A percentile compares a stretch with the other conserved stretches of the same genome.
Conservation (phyloP, 2,113 vertebrate species). For the human (Homo sapiens) region DNA sequence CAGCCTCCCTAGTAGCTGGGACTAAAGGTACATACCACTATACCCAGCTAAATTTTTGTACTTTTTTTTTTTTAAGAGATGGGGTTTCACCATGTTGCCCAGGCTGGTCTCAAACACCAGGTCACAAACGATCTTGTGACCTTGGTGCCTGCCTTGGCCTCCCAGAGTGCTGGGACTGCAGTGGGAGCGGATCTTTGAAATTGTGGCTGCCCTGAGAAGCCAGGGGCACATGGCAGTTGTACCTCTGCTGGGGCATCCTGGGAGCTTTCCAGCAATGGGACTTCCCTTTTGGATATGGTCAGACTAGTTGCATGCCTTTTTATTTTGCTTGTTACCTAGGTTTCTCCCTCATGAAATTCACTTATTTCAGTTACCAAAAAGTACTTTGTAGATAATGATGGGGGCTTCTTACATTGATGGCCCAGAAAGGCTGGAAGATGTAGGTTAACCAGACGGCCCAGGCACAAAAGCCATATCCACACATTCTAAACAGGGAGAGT, state of each 20-base stretch:
- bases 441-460: not conserved
- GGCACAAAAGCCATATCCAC: not conserved
- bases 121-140: no score
- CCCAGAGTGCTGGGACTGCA: no score
- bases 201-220: not conserved
- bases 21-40: no score
- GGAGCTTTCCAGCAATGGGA: not conserved
- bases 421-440: not conserved
- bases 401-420: not conserved
- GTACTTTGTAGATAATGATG: not conserved
- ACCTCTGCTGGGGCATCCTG: not conserved
- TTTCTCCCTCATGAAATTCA: not conserved
- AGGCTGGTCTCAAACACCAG: no score
- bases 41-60: no score
- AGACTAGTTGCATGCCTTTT: not conserved
- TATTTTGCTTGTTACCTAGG: not conserved
- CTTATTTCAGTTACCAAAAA: not conserved
- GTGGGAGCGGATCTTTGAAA: not conserved
- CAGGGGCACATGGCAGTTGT: not conserved
- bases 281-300: not conserved
- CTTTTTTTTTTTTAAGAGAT: no score
- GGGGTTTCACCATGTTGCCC: no score
- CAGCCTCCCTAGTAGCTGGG: no score
- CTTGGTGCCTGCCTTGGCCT: no score
- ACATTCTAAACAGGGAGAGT: not conserved